Evolutionary conservation across 2,113 vertebrate genomes (phyloP), one percentile per base, ranked within the genome.

Genomic region (Salvelinus sp.): DNA sequence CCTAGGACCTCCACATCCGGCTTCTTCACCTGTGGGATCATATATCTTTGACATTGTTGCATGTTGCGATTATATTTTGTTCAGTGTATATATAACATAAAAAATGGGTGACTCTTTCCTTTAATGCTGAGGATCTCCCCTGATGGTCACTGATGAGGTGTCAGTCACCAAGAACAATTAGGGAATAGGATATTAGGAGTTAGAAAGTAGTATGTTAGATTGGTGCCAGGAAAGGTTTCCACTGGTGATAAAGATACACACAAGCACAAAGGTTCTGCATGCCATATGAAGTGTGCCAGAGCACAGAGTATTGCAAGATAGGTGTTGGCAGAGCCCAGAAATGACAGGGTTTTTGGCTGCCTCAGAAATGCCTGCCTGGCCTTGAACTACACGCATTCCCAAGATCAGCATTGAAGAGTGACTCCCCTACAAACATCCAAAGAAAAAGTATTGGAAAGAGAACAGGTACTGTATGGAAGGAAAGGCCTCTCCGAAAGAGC

Each of bases 231-330:
- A n/a, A 33, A 38, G 28, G 54, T 6, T 66, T 50, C 22, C 22
- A 66, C 23, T 66, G 22, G 23, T 47, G 23, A 81, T 64, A 77
- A 72, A 71, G 33, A 66, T 33, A n/a, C 44, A 71, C 50, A 50
- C 50, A 47, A 44, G 73, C 68, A 72, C 67, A 79, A 38, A 74
- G 63, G 74, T 58, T 33, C 62, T 69, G 63, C 44, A 28, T 50
- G 65, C 62, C 73, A 68, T 22, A 10, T 44, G 38, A 44, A 44
- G 38, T 44, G 38, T 44, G 38, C 38, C 7, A 44, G 38, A 44
- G 38, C 9, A 44, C 9, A 44, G 38, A 44, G 38, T 44, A 44
- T 48, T 23, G 30, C 73, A 75, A 58, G 20, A 57, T 20, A 75
- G 75, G 57, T 14, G 16, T 54, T 54, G 50, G 50, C 75, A 62